Conservation (phyloP, 1,140 invertebrate genomes). For the Micrasema minimum region DNA sequence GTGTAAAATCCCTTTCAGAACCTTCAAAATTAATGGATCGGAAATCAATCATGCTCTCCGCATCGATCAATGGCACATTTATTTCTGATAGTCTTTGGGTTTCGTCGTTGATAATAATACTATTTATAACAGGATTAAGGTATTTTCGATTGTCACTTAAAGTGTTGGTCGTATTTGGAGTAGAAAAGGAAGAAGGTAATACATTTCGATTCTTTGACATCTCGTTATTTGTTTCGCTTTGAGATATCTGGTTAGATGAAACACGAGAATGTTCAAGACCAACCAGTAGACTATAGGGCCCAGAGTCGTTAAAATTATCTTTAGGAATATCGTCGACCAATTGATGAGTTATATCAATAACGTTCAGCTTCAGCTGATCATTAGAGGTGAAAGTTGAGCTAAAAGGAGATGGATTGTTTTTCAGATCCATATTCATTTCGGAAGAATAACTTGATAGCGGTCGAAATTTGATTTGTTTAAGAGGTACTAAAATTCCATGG, state of each 20-base stretch:
- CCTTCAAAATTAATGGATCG: slow-evolving; percentile 5
- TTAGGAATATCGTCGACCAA: slow-evolving; percentile 61
- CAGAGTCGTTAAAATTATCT: slow-evolving; percentile 60
- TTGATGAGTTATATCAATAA: slow-evolving; percentile 60
- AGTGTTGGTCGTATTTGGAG: not conserved
- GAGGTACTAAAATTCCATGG: slow-evolving; percentile 67
- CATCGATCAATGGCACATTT: slow-evolving; percentile 27
- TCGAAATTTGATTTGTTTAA: slow-evolving; percentile 45
- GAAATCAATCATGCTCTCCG: slow-evolving; percentile 38
- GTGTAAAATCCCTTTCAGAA: not conserved
- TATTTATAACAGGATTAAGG: slow-evolving; percentile 4
- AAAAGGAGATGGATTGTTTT: slow-evolving; percentile 34
- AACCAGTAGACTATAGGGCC: slow-evolving; percentile 69
- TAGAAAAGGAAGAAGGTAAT: not conserved
- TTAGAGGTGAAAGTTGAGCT: slow-evolving; percentile 39
- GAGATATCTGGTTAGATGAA: not conserved
- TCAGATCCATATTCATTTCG: slow-evolving; percentile 44
- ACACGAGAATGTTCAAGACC: slow-evolving; percentile 57
- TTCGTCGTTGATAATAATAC: not conserved
- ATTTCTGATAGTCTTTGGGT: slow-evolving; percentile 13
- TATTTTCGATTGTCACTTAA: not conserved
- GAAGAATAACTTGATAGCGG: slow-evolving; percentile 20
- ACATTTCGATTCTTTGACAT: slow-evolving; percentile 1
- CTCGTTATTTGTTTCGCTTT: slow-evolving; percentile 3
- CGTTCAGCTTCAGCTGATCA: slow-evolving; percentile 45